Base-by-base conservation (phyloP, 2,113 vertebrate genomes). In the Esox niger region DNA sequence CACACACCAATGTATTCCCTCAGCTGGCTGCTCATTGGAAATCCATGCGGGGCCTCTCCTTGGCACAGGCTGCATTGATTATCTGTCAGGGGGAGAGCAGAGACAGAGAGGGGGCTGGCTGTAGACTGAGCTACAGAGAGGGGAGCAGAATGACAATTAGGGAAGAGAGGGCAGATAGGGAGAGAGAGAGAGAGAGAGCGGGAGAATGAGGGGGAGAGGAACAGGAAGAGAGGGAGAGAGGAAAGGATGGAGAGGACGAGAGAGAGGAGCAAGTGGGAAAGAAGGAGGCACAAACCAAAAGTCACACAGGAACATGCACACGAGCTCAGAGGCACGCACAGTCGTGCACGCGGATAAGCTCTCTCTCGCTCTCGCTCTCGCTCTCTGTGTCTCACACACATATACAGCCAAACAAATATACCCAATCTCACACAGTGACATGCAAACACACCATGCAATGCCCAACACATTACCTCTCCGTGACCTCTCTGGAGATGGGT, bases 41-140 rank as follows among this genome's bases (percentile, higher is more conserved):
- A 78, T 78, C 70, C 60, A 84, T 76, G 62, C 15, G 20, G 43
- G 58, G 66, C 57, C 63, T 68, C 54, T 67, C 64, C 71, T 20
- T 21, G 47, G 47, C 47, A 49, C 47, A 6, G 9, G 13, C 3
- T 49, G 17, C 35, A 76, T 76, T 76, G 77, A 82, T 80, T 80
- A 74, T 67, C 70, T 82, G 75, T 74, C 78, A 62, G 63, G 20
- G 63, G 31, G 20, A 59, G 62, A 64, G 68, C 35, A 43, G 54
- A 3, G 10, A 13, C 5, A 47, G 56, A 4, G 2, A 9, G 10
- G 25, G 11, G 46, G 31, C 62, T 52, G 64, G 68, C 62, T 25
- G 32, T 13, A 52, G 55, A 43, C n/a, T n/a, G 54, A 38, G 32
- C 17, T 38, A 15, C 29, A 61, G 10, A 13, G 21, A 52, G 49